A percentile compares a stretch with the other conserved stretches of the same genome.
Conservation (phyloP, 2,888 invertebrate genomes). For the Mesoligia furuncula region DNA sequence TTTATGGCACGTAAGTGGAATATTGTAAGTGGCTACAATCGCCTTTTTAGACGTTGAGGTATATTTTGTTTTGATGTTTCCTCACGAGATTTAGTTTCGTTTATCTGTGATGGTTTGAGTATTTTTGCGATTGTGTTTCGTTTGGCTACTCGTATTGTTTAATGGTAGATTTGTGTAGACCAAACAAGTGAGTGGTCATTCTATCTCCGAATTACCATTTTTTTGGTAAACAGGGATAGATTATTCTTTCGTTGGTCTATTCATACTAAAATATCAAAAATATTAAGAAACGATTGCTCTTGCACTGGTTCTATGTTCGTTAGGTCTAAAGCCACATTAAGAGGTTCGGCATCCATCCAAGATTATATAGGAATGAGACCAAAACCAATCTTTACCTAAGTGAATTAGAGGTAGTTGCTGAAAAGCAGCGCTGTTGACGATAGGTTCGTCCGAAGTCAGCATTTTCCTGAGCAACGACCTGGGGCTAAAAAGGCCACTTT, state of each 20-base stretch:
- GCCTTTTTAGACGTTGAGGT: constrained; percentile 68
- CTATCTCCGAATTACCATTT: background rate
- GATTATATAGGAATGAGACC: background rate
- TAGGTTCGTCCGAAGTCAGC: no score
- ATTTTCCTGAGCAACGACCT: no score
- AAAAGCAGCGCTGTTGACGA: no score
- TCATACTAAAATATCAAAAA: background rate
- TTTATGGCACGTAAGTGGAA: constrained; percentile 82
- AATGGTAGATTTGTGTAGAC: background rate
- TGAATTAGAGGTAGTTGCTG: no score
- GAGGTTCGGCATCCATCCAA: background rate
- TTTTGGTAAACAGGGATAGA: background rate
- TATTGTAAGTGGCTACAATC: constrained; percentile 75
- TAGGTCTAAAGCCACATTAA: no score
- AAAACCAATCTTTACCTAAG: no score
- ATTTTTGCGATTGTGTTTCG: constrained; percentile 15
- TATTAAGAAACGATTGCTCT: background rate
- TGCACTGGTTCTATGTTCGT: background rate
- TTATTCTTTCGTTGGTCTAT: no score
- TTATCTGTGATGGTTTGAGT: constrained; percentile 45
- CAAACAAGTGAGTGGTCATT: background rate
- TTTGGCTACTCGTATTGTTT: background rate
- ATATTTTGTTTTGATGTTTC: constrained; percentile 62
- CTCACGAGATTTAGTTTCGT: constrained; percentile 62
- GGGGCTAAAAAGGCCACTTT: no score